phyloP scores from a whole-genome alignment of 1,140 invertebrate genomes.

The Diachasmimorpha longicaudata region DNA sequence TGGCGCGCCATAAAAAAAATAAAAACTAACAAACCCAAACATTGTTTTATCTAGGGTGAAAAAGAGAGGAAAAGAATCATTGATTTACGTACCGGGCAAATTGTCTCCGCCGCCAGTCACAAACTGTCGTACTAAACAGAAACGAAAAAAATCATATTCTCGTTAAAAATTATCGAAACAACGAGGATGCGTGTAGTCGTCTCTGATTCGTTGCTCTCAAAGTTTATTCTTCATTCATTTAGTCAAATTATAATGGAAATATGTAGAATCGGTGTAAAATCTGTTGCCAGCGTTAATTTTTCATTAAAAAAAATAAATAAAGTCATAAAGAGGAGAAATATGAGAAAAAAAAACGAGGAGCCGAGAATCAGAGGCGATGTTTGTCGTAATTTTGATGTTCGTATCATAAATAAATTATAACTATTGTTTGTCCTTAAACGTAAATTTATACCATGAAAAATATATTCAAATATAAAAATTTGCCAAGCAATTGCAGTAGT shows the following conservation, averaged over 20 bases:
- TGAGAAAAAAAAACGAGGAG: slow-evolving; percentile 8
- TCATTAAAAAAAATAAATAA: slow-evolving; percentile 11
- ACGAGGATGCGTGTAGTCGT: slow-evolving; percentile 23
- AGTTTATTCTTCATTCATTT: neutral
- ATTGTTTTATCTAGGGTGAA: slow-evolving; percentile 18
- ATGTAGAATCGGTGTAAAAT: slow-evolving; percentile 25
- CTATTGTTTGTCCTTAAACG: slow-evolving; percentile 42
- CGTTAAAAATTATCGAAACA: slow-evolving; percentile 53
- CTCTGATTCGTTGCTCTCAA: slow-evolving; percentile 23
- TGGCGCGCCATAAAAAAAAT: neutral
- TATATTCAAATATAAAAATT: neutral
- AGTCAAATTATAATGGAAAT: neutral
- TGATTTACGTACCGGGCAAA: slow-evolving; percentile 73
- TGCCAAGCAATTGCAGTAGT: neutral
- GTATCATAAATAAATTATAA: slow-evolving; percentile 35
- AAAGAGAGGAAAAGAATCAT: slow-evolving; percentile 58
- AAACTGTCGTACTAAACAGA: slow-evolving; percentile 76
- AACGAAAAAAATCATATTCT: slow-evolving; percentile 65
- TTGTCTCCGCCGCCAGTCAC: slow-evolving; percentile 74
- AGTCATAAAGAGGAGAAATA: slow-evolving; percentile 22
- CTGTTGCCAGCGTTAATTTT: slow-evolving; percentile 7
- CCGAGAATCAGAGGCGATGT: slow-evolving; percentile 46
- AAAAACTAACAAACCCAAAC: slow-evolving; percentile 16
- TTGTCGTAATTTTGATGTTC: slow-evolving; percentile 11
- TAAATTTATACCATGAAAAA: slow-evolving; percentile 19